Conservation (phyloP, 2,888 invertebrate genomes). For the Pheosia gnoma region DNA sequence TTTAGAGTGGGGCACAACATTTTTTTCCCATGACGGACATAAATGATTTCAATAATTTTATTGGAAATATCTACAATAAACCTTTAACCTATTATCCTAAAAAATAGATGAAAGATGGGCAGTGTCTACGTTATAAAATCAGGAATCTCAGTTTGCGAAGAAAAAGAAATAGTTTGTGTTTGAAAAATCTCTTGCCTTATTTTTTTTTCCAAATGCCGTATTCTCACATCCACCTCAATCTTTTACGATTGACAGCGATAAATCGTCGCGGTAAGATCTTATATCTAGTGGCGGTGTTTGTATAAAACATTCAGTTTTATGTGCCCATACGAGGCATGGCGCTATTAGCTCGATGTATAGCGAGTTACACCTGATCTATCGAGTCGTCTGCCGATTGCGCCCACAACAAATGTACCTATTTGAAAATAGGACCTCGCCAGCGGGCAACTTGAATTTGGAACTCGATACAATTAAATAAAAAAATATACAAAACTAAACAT, state of each 20-base stretch:
- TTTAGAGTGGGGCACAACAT: too few relatives aligned
- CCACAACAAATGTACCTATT: conserved; percentile 8
- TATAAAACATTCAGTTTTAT: conserved; percentile 75
- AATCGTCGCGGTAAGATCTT: conserved; percentile 35
- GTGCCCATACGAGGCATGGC: conserved; percentile 58
- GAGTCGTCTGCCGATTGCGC: conserved; percentile 69
- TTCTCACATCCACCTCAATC: conserved; percentile 26
- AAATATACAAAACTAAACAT: too few relatives aligned
- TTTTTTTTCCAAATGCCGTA: conserved; percentile 2
- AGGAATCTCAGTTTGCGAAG: neutral
- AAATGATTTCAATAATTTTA: too few relatives aligned
- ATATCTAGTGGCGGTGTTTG: conserved; percentile 40
- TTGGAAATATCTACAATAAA: too few relatives aligned
- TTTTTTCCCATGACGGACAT: too few relatives aligned
- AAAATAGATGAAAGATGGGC: too few relatives aligned
- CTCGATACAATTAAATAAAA: too few relatives aligned
- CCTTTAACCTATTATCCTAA: too few relatives aligned
- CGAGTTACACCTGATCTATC: conserved; percentile 65
- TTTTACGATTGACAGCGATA: conserved; percentile 40
- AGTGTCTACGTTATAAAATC: neutral
- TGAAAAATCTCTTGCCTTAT: neutral
- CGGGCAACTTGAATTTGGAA: neutral
- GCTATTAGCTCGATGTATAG: conserved; percentile 70
- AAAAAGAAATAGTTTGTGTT: neutral
- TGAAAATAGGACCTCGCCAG: neutral